Conservation (phyloP, 2,888 invertebrate genomes). For the Tubulanus polymorphus region DNA sequence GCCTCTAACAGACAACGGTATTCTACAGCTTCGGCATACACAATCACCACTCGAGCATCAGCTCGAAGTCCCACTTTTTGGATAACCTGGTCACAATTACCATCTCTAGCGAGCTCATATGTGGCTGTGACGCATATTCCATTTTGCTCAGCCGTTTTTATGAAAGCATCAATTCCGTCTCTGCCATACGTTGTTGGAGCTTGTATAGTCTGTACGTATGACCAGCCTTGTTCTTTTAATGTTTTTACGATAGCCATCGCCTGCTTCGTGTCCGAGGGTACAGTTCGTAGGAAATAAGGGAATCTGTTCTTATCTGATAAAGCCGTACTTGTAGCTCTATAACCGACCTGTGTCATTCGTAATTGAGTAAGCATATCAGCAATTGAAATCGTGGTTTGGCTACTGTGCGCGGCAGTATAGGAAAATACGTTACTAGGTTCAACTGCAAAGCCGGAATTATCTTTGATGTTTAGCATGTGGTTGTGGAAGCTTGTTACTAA, state of each 20-base stretch:
- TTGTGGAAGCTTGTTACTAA: slow-evolving; percentile 20
- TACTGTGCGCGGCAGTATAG: slow-evolving; percentile 29
- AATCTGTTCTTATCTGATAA: slow-evolving; percentile 22
- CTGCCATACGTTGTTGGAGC: slow-evolving; percentile 27
- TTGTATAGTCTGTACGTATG: slow-evolving; percentile 48
- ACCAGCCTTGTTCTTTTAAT: slow-evolving; percentile 48
- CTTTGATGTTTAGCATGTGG: slow-evolving; percentile 21
- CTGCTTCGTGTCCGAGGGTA: slow-evolving; percentile 30
- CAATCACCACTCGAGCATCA: slow-evolving; percentile 28
- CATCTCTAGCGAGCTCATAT: slow-evolving; percentile 18
- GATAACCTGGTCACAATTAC: slow-evolving; percentile 19
- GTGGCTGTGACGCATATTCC: slow-evolving; percentile 41
- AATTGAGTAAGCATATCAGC: slow-evolving; percentile 57
- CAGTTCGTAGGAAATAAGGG: slow-evolving; percentile 31
- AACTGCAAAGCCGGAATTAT: slow-evolving; percentile 22
- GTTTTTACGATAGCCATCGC: slow-evolving; percentile 41
- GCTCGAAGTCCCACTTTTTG: slow-evolving; percentile 21
- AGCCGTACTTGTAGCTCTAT: slow-evolving; percentile 22
- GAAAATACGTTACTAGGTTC: slow-evolving; percentile 29
- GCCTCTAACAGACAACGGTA: slow-evolving; percentile 23
- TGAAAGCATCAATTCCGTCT: slow-evolving; percentile 22
- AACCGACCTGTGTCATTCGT: slow-evolving; percentile 56
- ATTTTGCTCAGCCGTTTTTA: slow-evolving; percentile 26
- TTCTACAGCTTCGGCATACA: slow-evolving; percentile 29
- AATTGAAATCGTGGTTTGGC: slow-evolving; percentile 26